Evolutionary conservation across 2,888 invertebrate genomes (phyloP), one percentile per base, ranked within the genome.

Genomic region (Odontomyia ornata): DNA sequence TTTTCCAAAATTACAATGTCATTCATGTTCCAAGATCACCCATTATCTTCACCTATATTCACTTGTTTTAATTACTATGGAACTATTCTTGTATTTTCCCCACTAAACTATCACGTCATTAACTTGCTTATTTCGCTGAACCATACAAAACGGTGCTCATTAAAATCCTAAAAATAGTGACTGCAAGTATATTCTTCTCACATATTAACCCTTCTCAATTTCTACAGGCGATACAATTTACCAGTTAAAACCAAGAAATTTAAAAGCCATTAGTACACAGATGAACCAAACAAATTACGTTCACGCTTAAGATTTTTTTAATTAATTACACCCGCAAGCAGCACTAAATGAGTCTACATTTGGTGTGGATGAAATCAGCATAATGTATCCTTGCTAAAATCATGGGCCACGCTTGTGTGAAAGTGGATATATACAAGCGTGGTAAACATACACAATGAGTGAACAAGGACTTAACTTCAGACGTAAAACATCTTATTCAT

Each of bases 311-410:
- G 73, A 73, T 76, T 76, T 52, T 56, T 67, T 76, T 76, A 76
- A 76, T 76, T 76, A 76, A 76, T 76, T 64, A 76, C 76, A 56
- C 76, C 76, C 76, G 30, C 25, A 65, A 76, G 76, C 67, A 67
- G 36, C 25, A 15, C 27, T 69, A 69, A 46, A 69, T 69, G 69
- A 69, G 46, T 47, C 69, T 4, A 52, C 52, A 52, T 18, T 36
- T 36, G 36, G 36, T 15, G 27, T 62, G 25, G 11, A 25, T 27
- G 13, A 18, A 2, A 27, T 62, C 15, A 25, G 27, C 27, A 62
- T 23, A 18, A 36, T 36, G 36, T 36, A 36, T 36, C 3, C 36
- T 36, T 36, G 5, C 3, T 36, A 9, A 36, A 36, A 5, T 36
- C 36, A 9, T 36, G 36, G 3, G 15, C 13, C 52, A 52, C 4